A percentile compares a stretch with the other conserved stretches of the same genome.
Evolutionary conservation across 2,888 invertebrate species (phyloP).

Genomic region (Coelinius sp.): DNA sequence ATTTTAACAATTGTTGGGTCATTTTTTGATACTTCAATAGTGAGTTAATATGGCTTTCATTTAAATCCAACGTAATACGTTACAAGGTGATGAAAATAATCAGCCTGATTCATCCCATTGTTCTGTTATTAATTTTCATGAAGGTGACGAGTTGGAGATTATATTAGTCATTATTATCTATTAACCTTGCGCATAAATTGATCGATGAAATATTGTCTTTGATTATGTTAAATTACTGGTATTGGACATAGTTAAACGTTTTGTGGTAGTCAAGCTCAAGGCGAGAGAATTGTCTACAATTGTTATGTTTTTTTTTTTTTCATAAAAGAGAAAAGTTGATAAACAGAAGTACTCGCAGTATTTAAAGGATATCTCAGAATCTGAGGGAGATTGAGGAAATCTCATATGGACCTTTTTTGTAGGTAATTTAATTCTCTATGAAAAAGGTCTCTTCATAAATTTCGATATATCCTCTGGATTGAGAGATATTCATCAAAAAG

Average conservation of each 20-base stretch:
- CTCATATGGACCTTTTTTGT: too few species aligned
- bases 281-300: too few species aligned
- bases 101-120: not conserved
- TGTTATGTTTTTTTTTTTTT: too few species aligned
- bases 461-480: not conserved
- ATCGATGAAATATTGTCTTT: not conserved
- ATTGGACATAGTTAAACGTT: too few species aligned
- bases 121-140: constrained; percentile 1
- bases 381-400: too few species aligned
- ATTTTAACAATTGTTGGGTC: not conserved
- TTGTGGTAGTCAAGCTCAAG: too few species aligned
- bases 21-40: not conserved
- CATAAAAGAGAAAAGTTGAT: too few species aligned
- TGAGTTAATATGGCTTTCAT: not conserved
- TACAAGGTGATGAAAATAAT: constrained; percentile 4
- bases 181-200: constrained; percentile 1
- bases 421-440: too few species aligned
- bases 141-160: not conserved
- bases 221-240: too few species aligned
- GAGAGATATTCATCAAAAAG: not conserved
- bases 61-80: not conserved
- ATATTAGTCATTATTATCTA: constrained; percentile 4
- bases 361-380: too few species aligned
- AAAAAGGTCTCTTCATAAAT: too few species aligned
- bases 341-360: too few species aligned